Conservation (phyloP, 2,797 vertebrate genomes). For the Falco concolor region DNA sequence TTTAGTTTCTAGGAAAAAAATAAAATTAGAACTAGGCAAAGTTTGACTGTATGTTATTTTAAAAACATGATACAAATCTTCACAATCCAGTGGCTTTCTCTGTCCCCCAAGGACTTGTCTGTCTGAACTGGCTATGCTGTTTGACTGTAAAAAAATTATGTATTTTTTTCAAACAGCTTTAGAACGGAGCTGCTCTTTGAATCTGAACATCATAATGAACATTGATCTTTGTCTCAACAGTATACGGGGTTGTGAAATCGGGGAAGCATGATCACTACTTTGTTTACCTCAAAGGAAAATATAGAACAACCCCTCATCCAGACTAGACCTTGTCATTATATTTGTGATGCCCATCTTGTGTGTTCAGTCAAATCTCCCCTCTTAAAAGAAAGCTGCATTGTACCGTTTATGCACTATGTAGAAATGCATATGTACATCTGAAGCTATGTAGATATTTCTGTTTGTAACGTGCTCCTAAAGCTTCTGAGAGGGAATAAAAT, state of each 20-base stretch:
- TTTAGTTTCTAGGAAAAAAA: not conserved
- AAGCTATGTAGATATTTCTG: not conserved
- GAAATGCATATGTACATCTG: not conserved
- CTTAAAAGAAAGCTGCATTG: not conserved
- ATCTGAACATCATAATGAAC: not conserved
- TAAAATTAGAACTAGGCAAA: not conserved
- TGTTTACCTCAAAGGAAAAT: not conserved
- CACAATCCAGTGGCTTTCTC: not conserved
- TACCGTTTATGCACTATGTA: not conserved
- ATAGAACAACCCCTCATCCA: not conserved
- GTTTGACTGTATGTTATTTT: not conserved
- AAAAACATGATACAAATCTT: not conserved
- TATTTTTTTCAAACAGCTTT: not conserved
- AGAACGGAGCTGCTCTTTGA: not conserved
- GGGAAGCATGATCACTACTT: not conserved
- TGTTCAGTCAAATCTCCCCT: not conserved
- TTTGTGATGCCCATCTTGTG: not conserved
- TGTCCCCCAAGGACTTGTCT: not conserved
- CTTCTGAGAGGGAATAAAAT: slow-evolving; percentile 1
- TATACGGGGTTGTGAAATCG: not conserved
- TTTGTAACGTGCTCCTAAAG: not conserved
- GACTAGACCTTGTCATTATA: not conserved
- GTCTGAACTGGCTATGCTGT: not conserved
- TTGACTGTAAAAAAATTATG: not conserved
- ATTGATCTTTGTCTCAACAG: not conserved